Evolutionary conservation across 2,113 vertebrate species (phyloP).

Genomic region (Odocoileus hemionus): DNA sequence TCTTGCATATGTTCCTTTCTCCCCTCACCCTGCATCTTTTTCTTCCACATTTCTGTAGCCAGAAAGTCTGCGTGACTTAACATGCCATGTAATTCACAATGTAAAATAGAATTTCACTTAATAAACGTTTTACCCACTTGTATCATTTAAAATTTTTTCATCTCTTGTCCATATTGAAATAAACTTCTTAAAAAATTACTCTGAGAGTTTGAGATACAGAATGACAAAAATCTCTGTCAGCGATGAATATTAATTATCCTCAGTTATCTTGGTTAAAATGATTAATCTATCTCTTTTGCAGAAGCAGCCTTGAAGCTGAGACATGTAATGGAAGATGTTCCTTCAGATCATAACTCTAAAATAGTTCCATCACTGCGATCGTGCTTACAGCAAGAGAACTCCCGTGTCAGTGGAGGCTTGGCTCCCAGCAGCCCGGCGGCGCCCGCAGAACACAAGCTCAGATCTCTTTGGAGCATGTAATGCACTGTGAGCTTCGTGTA

Average conservation of each 20-base stretch:
- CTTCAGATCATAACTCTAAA: neutral
- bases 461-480: neutral
- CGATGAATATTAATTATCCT: neutral
- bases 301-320: neutral
- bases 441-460: neutral
- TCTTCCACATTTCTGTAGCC: neutral
- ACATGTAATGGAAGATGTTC: neutral
- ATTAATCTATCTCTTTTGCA: neutral
- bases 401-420: neutral
- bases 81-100: neutral
- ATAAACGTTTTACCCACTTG: neutral
- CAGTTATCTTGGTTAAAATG: neutral
- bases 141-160: neutral
- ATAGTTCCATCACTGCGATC: neutral
- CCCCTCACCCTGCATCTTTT: neutral
- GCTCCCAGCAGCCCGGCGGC: neutral
- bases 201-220: neutral
- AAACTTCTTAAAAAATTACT: neutral
- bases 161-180: neutral
- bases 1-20: neutral
- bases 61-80: neutral
- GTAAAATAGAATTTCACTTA: neutral
- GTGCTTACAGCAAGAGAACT: neutral
- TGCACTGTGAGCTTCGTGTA: neutral
- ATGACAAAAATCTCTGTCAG: neutral